These are phyloP conservation scores for Drosophila quadrilineata DNA, from an alignment of 1,140 invertebrate species.

Conservation along the genomic window DNA sequence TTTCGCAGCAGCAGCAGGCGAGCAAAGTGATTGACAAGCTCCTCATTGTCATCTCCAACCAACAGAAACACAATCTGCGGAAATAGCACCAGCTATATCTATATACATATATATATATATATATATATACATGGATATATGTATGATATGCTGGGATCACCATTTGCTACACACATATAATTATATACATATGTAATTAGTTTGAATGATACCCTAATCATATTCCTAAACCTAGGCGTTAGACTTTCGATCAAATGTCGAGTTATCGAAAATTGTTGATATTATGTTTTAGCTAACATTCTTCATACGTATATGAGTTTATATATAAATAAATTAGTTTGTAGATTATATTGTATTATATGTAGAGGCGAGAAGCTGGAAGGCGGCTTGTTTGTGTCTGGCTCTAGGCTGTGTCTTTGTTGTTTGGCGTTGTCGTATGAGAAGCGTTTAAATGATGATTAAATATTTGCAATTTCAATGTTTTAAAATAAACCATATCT, in stretches of 20 bases:
- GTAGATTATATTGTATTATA: too few relatives aligned
- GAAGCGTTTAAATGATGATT: slow-evolving; percentile 66
- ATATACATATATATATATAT: too few relatives aligned
- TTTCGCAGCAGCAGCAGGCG: slow-evolving; percentile 79
- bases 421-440: slow-evolving; percentile 70
- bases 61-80: slow-evolving; percentile 78
- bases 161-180: slow-evolving; percentile 32
- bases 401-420: slow-evolving; percentile 74
- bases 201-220: too few relatives aligned
- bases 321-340: slow-evolving; percentile 37
- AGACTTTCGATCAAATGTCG: slow-evolving; percentile 7
- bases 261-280: slow-evolving; percentile 62
- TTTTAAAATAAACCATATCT: slow-evolving; percentile 51
- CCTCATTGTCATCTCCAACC: slow-evolving; percentile 78
- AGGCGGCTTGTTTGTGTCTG: slow-evolving; percentile 69
- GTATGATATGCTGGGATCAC: too few relatives aligned
- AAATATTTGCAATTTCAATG: slow-evolving; percentile 50
- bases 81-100: slow-evolving; percentile 57
- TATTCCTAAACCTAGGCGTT: slow-evolving; percentile 19
- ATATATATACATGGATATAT: too few relatives aligned
- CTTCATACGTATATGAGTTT: slow-evolving; percentile 40
- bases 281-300: slow-evolving; percentile 63
- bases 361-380: slow-evolving; percentile 61
- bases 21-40: slow-evolving; percentile 81
- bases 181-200: too few relatives aligned